Evolutionary conservation across 30 jellyfish, hydroid and myxozoan genomes (phyloP).

Genomic region (Morbakka virulenta): DNA sequence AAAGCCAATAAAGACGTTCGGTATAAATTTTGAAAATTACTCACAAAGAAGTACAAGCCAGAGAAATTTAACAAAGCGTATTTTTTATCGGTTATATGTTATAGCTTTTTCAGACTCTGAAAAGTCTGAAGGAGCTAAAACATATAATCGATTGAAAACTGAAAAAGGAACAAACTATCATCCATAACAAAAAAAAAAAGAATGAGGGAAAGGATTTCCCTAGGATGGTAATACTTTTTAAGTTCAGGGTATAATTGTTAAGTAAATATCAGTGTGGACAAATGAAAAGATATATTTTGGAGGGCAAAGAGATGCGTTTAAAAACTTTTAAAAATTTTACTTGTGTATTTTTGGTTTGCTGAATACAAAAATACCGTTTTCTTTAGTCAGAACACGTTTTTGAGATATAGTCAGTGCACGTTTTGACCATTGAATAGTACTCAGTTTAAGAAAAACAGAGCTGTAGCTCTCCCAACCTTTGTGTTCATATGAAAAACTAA

Average conservation of each 20-base stretch:
- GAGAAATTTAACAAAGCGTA: constrained; percentile 12
- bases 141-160: not conserved
- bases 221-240: not conserved
- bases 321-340: no score
- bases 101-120: no score
- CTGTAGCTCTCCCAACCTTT: no score
- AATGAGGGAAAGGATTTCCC: not conserved
- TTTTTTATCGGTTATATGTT: no score
- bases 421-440: no score
- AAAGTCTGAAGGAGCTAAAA: not conserved
- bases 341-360: no score
- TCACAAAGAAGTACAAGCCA: constrained; percentile 28
- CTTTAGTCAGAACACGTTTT: no score
- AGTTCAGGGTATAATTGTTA: constrained; percentile 1
- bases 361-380: no score
- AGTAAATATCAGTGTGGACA: not conserved
- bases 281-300: not conserved
- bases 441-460: no score
- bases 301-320: constrained; percentile 7
- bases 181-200: not conserved
- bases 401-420: no score
- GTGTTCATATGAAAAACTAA: no score
- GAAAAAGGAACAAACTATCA: constrained; percentile 11
- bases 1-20: not conserved
- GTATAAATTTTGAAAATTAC: not conserved